These are phyloP conservation scores for Sminthurinus signatus DNA, from an alignment of 1,140 invertebrate genomes.

Conservation along the genomic window DNA sequence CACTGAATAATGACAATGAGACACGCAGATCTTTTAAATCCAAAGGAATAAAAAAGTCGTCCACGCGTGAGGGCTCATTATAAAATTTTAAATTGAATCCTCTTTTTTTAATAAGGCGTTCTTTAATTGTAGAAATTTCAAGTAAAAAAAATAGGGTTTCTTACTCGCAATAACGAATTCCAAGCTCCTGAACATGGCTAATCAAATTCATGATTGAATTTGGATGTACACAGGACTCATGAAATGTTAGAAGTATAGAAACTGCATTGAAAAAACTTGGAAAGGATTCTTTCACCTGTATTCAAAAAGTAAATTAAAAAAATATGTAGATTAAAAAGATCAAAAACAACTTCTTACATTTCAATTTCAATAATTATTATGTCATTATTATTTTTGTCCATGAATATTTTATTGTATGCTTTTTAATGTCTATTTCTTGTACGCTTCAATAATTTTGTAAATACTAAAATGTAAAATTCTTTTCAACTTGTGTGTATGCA, in stretches of 20 bases:
- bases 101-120: neutral
- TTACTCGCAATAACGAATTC: slow-evolving; percentile 21
- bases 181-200: slow-evolving; percentile 10
- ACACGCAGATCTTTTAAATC: neutral
- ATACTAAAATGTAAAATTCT: too few relatives aligned
- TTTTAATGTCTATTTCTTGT: too few relatives aligned
- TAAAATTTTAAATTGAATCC: neutral
- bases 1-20: neutral
- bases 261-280: slow-evolving; percentile 15
- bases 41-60: neutral
- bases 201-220: slow-evolving; percentile 12
- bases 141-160: neutral
- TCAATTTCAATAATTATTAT: too few relatives aligned
- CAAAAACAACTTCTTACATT: too few relatives aligned
- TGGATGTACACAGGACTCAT: slow-evolving; percentile 22
- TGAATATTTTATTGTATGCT: too few relatives aligned
- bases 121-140: neutral
- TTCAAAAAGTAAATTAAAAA: neutral
- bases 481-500: too few relatives aligned
- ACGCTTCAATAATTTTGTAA: too few relatives aligned
- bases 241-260: slow-evolving; percentile 17
- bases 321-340: too few relatives aligned
- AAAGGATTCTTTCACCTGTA: slow-evolving; percentile 21
- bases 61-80: neutral
- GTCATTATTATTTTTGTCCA: too few relatives aligned